Evolutionary conservation across 2,888 invertebrate species (phyloP).

Genomic region (Onthophagus sagittarius): DNA sequence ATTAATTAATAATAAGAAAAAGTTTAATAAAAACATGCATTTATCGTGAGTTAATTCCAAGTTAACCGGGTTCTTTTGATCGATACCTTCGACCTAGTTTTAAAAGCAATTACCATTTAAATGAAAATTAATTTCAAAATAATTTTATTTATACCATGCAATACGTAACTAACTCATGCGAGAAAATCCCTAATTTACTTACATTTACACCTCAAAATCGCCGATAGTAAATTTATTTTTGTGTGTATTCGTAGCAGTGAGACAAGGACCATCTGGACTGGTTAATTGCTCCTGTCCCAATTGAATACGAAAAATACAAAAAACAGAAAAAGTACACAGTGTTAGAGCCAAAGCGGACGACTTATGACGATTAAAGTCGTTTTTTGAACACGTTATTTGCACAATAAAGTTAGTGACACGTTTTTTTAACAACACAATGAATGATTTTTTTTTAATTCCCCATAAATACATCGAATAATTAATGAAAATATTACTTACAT

Average conservation of each 20-base stretch:
- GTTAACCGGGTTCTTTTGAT: not conserved
- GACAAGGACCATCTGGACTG: constrained; percentile 48
- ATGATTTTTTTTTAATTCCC: not conserved
- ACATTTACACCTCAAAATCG: constrained; percentile 69
- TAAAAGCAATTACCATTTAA: not conserved
- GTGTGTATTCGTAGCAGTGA: constrained; percentile 48
- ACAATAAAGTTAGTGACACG: too few relatives aligned
- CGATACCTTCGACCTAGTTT: not conserved
- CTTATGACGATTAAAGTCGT: constrained; percentile 17
- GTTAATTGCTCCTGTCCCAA: constrained; percentile 46
- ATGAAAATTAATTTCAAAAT: too few relatives aligned
- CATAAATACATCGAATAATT: not conserved
- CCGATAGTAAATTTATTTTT: constrained; percentile 67
- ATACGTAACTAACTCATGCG: not conserved
- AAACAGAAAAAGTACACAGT: constrained; percentile 17
- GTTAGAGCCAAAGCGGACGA: not conserved
- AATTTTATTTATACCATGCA: not conserved
- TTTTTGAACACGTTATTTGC: not conserved
- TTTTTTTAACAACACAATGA: not conserved
- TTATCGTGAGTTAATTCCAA: too few relatives aligned
- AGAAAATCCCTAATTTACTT: constrained; percentile 15
- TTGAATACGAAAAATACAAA: constrained; percentile 28
- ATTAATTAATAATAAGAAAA: not conserved
- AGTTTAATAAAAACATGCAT: too few relatives aligned
- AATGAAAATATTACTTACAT: constrained; percentile 61